Conservation (phyloP, 2,888 invertebrate genomes). For the Seira ritae region DNA sequence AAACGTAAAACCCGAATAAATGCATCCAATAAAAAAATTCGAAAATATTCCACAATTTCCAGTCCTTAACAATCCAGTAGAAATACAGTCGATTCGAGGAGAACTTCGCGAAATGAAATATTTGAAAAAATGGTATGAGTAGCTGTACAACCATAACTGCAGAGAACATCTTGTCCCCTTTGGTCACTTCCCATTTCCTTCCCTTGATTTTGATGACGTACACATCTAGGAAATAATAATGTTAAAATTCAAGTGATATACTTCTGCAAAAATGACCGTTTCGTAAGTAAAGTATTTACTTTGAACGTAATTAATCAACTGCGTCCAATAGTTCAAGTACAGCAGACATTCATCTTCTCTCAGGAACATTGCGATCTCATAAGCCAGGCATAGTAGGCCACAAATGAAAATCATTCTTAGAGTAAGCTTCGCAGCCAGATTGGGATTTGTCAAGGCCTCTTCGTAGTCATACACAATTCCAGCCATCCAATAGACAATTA, state of each 20-base stretch:
- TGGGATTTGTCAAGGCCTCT: background rate
- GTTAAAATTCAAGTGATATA: no score
- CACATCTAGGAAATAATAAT: background rate
- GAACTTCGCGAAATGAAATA: background rate
- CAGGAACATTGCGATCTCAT: background rate
- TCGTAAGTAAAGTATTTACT: background rate
- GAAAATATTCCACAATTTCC: background rate
- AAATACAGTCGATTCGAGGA: background rate
- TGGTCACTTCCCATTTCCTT: background rate
- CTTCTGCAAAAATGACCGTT: no score
- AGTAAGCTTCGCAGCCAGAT: background rate
- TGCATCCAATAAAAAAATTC: background rate
- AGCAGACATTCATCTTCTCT: background rate
- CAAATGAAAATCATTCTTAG: background rate
- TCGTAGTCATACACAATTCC: background rate
- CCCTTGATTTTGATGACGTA: background rate
- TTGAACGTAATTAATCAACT: conserved; percentile 3
- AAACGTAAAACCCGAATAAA: background rate
- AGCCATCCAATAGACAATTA: background rate
- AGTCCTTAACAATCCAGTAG: background rate
- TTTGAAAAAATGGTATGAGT: background rate
- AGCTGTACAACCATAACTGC: background rate
- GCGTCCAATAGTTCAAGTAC: background rate
- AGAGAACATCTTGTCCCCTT: background rate
- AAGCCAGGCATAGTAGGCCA: background rate